Evolutionary conservation across 2,797 vertebrate species (phyloP).

Genomic region (Phaenicophaeus curvirostris): DNA sequence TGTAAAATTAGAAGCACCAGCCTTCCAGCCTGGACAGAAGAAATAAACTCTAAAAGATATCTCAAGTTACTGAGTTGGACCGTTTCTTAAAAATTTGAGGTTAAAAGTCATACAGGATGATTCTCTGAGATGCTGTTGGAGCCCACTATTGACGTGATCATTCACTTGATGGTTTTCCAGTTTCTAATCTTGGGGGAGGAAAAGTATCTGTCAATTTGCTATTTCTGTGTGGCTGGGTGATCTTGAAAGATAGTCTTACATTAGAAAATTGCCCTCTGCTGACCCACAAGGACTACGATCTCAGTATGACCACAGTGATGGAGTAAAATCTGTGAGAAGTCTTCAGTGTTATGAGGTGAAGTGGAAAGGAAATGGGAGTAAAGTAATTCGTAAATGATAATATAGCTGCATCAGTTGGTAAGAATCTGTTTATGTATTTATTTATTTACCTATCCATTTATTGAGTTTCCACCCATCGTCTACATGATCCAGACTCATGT

Average conservation of each 20-base stretch:
- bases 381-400: background rate
- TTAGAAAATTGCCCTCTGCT: background rate
- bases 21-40: background rate
- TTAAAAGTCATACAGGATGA: rapidly evolving
- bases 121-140: rapidly evolving
- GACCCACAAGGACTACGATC: rapidly evolving
- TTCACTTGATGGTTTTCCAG: background rate
- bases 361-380: background rate
- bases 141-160: rapidly evolving
- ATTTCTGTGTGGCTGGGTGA: background rate
- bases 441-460: background rate
- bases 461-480: background rate
- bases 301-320: rapidly evolving
- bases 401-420: background rate
- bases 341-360: background rate
- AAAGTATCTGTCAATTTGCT: background rate
- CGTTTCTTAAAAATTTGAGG: background rate
- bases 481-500: background rate
- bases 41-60: background rate
- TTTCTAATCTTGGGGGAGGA: rapidly evolving
- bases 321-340: background rate
- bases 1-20: background rate
- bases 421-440: background rate
- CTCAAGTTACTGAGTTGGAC: background rate
- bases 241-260: background rate